These are phyloP conservation scores for Eupsilia transversa DNA, from an alignment of 2,888 invertebrate genomes.

Conservation along the genomic window DNA sequence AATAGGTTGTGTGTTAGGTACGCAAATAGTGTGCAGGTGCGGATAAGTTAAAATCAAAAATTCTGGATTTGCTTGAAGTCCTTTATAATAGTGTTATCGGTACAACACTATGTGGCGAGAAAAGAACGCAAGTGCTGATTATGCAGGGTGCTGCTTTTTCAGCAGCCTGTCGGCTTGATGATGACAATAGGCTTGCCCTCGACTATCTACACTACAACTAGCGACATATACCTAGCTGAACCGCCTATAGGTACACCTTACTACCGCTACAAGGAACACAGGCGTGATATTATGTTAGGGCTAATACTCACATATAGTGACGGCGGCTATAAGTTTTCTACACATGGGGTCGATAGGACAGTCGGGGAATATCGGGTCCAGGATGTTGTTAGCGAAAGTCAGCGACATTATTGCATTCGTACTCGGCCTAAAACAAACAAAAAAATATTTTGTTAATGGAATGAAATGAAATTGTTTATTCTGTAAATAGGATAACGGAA, in stretches of 20 bases:
- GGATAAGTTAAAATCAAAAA: neutral
- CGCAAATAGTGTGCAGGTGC: too few species aligned
- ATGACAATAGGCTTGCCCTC: neutral
- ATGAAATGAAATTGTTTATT: too few species aligned
- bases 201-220: neutral
- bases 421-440: slow-evolving; percentile 92
- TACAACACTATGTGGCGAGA: neutral
- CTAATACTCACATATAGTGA: slow-evolving; percentile 93
- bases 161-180: neutral
- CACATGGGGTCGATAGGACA: slow-evolving; percentile 93
- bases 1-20: too few species aligned
- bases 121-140: neutral
- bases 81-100: neutral
- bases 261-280: neutral
- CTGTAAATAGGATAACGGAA: too few species aligned
- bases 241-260: too few species aligned
- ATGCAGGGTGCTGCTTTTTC: neutral
- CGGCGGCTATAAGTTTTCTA: slow-evolving; percentile 94
- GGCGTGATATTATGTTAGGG: neutral
- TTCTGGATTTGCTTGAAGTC: neutral
- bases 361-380: slow-evolving; percentile 96
- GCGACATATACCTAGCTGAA: neutral
- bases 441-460: neutral
- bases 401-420: slow-evolving; percentile 99
- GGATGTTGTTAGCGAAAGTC: slow-evolving; percentile 97